These are phyloP conservation scores for Acipenser transmontanus DNA, from an alignment of 2,797 vertebrate genomes.

Conservation along the genomic window DNA sequence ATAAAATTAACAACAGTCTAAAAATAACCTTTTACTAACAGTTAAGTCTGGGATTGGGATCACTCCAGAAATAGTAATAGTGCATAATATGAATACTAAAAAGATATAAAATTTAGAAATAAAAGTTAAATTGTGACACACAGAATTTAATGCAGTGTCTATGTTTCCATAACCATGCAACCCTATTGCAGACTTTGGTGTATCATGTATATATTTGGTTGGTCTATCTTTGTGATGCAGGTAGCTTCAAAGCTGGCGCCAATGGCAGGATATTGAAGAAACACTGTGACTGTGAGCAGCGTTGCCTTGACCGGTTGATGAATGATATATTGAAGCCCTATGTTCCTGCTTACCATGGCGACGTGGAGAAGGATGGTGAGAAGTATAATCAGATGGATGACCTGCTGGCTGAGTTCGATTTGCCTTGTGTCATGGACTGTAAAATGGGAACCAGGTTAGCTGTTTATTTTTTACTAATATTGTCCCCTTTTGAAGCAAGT, in stretches of 20 bases:
- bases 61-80: no score
- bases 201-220: not conserved
- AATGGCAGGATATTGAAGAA: conserved; percentile 94
- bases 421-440: conserved; percentile 95
- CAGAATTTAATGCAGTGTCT: no score
- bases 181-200: no score
- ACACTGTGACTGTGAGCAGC: conserved; percentile 94
- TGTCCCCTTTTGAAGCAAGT: no score
- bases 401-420: conserved; percentile 89
- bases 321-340: conserved; percentile 78
- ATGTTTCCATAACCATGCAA: no score
- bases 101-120: no score
- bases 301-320: conserved; percentile 88
- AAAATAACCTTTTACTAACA: no score
- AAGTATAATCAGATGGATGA: conserved; percentile 98
- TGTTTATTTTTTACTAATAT: no score
- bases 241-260: conserved; percentile 92
- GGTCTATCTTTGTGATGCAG: conserved; percentile 43
- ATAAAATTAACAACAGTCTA: no score
- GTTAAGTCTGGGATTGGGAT: no score
- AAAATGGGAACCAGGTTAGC: conserved; percentile 95
- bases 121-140: no score
- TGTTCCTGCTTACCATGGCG: conserved; percentile 89
- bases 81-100: no score
- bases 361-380: conserved; percentile 89